Percentiles rank a stretch among this genome's conserved stretches.
Evolutionary conservation across 2,113 vertebrate genomes (phyloP).

Genomic region (Polypterus senegalus): DNA sequence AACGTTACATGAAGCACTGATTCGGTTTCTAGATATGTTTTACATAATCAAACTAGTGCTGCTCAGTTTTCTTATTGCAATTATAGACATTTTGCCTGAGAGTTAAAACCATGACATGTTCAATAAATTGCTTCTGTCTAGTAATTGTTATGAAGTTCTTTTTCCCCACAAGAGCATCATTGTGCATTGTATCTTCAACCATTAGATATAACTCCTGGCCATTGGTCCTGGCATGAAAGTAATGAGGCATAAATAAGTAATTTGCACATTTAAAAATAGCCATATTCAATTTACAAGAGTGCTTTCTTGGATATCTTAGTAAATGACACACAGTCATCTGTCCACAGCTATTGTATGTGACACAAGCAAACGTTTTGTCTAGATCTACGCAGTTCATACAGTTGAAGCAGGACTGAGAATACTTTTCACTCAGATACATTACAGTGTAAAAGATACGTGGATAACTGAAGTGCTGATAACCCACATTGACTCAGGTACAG

Average conservation of each 20-base stretch:
- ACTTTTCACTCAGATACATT: not conserved
- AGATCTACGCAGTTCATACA: not conserved
- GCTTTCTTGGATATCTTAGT: constrained; percentile 31
- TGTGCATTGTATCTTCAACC: too few relatives aligned
- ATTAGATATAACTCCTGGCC: constrained; percentile 25
- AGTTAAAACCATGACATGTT: too few relatives aligned
- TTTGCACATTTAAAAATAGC: constrained; percentile 34
- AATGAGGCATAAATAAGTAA: constrained; percentile 53
- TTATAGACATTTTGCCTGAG: too few relatives aligned
- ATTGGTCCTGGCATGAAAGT: constrained; percentile 22
- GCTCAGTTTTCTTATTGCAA: too few relatives aligned
- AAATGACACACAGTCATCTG: constrained; percentile 26
- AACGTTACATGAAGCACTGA: constrained; percentile 5
- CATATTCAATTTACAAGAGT: constrained; percentile 34
- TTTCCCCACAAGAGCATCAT: too few relatives aligned
- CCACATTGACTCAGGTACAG: not conserved
- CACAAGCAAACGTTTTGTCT: not conserved
- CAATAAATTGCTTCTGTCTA: too few relatives aligned
- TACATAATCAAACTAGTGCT: too few relatives aligned
- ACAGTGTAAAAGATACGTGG: not conserved
- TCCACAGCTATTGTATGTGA: constrained; percentile 18
- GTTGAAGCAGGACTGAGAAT: not conserved
- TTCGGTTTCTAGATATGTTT: constrained; percentile 5
- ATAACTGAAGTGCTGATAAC: not conserved
- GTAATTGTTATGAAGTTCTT: too few relatives aligned